These are phyloP conservation scores for Lagopus muta DNA, from an alignment of 2,113 vertebrate genomes.

Conservation along the genomic window DNA sequence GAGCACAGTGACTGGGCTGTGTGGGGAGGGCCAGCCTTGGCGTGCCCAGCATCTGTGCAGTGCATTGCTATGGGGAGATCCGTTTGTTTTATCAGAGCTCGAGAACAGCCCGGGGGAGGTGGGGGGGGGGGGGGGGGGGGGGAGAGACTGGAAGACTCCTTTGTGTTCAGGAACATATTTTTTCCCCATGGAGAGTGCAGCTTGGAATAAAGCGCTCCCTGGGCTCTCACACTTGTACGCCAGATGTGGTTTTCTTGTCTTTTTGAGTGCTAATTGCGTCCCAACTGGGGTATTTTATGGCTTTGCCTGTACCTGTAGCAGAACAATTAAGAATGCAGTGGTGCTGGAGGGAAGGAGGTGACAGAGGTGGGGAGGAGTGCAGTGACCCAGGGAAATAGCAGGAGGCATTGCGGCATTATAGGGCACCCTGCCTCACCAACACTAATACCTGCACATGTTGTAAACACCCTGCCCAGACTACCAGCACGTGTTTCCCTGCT, in stretches of 20 bases:
- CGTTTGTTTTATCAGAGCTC: not conserved
- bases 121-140: too few relatives aligned
- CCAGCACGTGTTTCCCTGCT: not conserved
- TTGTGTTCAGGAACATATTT: not conserved
- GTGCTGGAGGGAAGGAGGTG: not conserved
- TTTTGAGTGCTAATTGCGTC: conserved; percentile 57
- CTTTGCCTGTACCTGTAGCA: not conserved
- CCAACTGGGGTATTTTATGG: conserved; percentile 48
- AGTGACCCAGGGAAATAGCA: not conserved
- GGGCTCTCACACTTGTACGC: conserved; percentile 23
- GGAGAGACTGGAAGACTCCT: not conserved
- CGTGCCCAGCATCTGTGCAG: not conserved
- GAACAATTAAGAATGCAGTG: not conserved
- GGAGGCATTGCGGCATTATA: not conserved
- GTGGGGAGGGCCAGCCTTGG: conserved; percentile 3
- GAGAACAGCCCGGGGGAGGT: not conserved
- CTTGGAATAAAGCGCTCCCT: not conserved
- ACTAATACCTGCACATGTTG: conserved; percentile 24
- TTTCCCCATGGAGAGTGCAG: not conserved
- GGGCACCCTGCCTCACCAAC: not conserved
- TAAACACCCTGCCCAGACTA: conserved; percentile 36
- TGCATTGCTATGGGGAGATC: not conserved
- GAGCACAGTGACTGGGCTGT: not conserved
- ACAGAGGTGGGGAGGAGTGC: not conserved
- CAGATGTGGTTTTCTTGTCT: conserved; percentile 58